Base-by-base conservation (phyloP, 2,797 vertebrate genomes). In the Chloroceryle inda region DNA sequence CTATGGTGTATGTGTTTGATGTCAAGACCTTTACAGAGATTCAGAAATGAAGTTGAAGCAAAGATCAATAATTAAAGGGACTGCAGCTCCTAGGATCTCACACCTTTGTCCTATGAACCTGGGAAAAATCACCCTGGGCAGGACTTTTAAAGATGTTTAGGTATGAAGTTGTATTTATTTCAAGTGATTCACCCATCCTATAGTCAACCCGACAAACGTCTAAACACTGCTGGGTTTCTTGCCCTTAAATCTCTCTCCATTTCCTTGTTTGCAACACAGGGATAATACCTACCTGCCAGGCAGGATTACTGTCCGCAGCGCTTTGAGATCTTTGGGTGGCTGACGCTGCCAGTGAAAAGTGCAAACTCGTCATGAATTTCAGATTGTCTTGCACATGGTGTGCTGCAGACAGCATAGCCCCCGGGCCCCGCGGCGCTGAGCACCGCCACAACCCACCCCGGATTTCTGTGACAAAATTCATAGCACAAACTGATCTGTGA, bases 341-440 rank as follows among this genome's bases (percentile, higher is more conserved):
- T 83, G 76, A 45, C 1, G 23, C 79, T 58, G 82, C 80, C 5
- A 4, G n/a, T 59, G 73, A 73, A 73, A 96, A 96, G 66, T 90
- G 85, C 83, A 93, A 95, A 71, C 83, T 86, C 49, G 58, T 94
- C 83, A 91, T 5, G 94, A 89, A 94, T 92, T 63, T 33, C 96
- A 97, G 97, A 96, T 97, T 97, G 97, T 73, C 96, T 97, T 95
- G 94, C 94, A 97, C 77, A 21, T 91, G 11, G 4, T 35, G 68
- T 68, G 15, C 67, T 71, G 67, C 90, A 42, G 74, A 81, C 69
- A 86, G 56, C 22, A 83, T n/a, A 92, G 96, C 83, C 85, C 94
- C 86, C 4, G 16, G 77, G 74, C 86, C 95, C 89, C 22, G 13
- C 72, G 40, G 94, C 5, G 23, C 93, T 84, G 89, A 95, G 94